Conservation (phyloP, 2,888 invertebrate genomes). For the Metallyticus violacea region DNA sequence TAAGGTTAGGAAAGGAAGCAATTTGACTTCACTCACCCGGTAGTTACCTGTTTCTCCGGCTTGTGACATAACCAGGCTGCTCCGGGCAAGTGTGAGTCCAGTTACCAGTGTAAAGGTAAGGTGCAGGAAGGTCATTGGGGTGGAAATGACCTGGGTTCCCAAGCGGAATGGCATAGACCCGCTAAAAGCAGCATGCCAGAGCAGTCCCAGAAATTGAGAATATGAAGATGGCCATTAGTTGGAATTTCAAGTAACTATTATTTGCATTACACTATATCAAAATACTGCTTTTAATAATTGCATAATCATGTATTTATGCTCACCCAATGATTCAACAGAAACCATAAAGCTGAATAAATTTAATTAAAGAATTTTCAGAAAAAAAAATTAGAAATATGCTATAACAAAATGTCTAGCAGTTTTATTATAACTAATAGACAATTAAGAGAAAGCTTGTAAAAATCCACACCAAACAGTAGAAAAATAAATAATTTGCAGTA, state of each 20-base stretch:
- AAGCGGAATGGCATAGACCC: conserved; percentile 51
- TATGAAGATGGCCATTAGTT: not conserved
- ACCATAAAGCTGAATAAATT: too few relatives aligned
- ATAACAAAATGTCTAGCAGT: too few relatives aligned
- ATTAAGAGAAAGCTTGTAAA: too few relatives aligned
- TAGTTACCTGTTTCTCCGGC: conserved; percentile 42
- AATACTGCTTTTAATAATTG: not conserved
- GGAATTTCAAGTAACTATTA: not conserved
- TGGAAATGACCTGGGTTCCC: conserved; percentile 44
- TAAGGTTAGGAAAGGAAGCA: conserved; percentile 3
- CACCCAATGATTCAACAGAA: too few relatives aligned
- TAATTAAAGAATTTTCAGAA: too few relatives aligned
- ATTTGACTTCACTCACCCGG: conserved; percentile 25
- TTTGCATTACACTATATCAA: not conserved
- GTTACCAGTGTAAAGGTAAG: conserved; percentile 34
- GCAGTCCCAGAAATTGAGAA: not conserved
- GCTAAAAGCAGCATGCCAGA: conserved; percentile 45
- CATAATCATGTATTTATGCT: too few relatives aligned
- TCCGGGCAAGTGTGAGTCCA: conserved; percentile 15
- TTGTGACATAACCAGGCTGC: conserved; percentile 24
- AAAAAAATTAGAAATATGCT: too few relatives aligned
- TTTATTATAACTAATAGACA: too few relatives aligned
- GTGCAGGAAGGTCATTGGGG: conserved; percentile 46
- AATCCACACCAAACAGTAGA: too few relatives aligned
- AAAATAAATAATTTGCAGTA: too few relatives aligned